Conservation (phyloP, 2,797 vertebrate genomes). For the Ispidina lecontei region DNA sequence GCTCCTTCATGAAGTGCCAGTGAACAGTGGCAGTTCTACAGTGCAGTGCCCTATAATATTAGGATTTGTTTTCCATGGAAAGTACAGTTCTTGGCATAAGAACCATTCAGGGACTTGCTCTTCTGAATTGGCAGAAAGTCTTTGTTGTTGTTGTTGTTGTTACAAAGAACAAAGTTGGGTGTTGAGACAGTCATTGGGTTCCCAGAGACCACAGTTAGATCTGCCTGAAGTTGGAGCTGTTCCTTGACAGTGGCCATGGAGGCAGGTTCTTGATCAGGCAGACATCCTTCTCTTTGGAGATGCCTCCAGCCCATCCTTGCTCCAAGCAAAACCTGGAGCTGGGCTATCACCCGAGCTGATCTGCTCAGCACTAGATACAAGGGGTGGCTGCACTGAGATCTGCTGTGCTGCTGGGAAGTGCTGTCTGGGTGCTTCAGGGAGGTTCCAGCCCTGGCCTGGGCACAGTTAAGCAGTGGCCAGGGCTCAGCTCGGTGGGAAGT, state of each 20-base stretch:
- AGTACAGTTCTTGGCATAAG: conserved; percentile 23
- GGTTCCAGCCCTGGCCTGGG: neutral
- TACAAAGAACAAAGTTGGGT: neutral
- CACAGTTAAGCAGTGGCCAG: neutral
- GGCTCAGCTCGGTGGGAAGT: neutral
- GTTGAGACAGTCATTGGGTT: conserved; percentile 19
- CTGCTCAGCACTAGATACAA: neutral
- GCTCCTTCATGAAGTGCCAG: neutral
- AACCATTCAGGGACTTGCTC: neutral
- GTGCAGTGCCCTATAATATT: neutral
- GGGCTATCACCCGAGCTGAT: neutral
- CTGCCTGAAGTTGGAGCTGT: neutral
- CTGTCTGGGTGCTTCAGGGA: neutral
- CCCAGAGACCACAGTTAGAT: conserved; percentile 43
- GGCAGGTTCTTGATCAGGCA: neutral
- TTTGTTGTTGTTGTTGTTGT: conserved; percentile 10
- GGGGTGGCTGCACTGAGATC: neutral
- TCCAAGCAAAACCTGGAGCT: neutral
- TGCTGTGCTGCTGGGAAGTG: neutral
- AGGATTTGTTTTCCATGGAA: conserved; percentile 38
- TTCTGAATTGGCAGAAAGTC: conserved; percentile 33
- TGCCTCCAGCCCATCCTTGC: neutral
- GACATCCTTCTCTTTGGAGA: neutral
- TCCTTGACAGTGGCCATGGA: neutral
- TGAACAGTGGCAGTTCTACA: neutral